Base-by-base conservation (phyloP, 1,140 invertebrate species). In the Littorina saxatilis region DNA sequence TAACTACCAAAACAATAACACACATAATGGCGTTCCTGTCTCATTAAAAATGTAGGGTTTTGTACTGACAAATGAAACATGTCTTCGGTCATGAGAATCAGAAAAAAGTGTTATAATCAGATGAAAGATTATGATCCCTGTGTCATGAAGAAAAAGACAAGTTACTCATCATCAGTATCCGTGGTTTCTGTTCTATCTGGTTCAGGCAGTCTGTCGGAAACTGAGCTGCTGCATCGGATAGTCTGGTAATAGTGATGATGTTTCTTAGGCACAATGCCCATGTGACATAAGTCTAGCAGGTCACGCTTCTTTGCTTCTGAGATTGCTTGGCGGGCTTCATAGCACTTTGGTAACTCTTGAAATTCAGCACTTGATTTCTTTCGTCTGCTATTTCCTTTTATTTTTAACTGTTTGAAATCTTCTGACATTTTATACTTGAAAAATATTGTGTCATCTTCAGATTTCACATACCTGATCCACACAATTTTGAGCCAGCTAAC, bases 291-390 rank as follows among this genome's bases (percentile, higher is more conserved):
- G n/a, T 52, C 52, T 23, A 37, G 29, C 32, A 76, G 74, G 43
- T 76, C 74, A 76, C 39, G 32, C 74, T 76, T 76, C 20, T 76
- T 76, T 23, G 74, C 74, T 52, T 76, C 39, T 35, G 43, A 52
- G 32, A 76, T 52, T n/a, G 47, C n/a, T 50, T 52, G 39, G 17
- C 74, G 43, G 27, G 17, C 32, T 15, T 43, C 32, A 52, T 55
- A 76, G 3, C 32, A 29, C 74, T 76, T 52, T 76, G 74, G 74
- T 35, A 63, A 35, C 13, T 32, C 61, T 32, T 63, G 61, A 63
- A 7, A 35, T 27, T 32, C 17, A 32, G 15, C 29, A 63, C 27
- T 32, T 63, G 61, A 2, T 63, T 63, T 63, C 29, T 63, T 63
- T 35, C 27, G 61, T 23, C 74, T 47, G 32, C 74, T 55, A 29